Base-by-base conservation (phyloP, 2,888 invertebrate species). In the Sinohyriopsis cumingii region DNA sequence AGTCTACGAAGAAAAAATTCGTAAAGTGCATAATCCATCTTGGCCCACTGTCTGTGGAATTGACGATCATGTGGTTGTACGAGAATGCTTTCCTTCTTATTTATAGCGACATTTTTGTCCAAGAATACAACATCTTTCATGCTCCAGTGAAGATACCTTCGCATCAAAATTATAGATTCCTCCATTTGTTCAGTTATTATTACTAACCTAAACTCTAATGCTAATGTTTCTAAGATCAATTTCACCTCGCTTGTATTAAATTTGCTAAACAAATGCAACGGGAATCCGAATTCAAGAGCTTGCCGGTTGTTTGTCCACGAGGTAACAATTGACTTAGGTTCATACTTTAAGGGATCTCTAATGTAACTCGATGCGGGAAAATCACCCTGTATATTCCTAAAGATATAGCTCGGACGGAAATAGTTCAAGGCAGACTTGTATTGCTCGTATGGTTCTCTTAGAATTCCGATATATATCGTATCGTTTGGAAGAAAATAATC, bases 111-210 rank as follows among this genome's bases (percentile, higher is more conserved):
- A 62, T 79, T 79, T 68, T 76, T 77, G 25, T 72, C 71, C 24
- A 78, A 63, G 60, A 75, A 80, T 3, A 80, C 33, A 33, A 33
- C 65, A 59, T 80, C 80, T 67, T 75, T 78, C 3, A 75, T 76
- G 24, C 72, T 65, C 80, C 80, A 80, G 54, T 72, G 73, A 15
- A 80, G 55, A 60, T 69, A 74, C n/a, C 78, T 63, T 59, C 74
- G 66, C 59, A 80, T 55, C n/a, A 80, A 56, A 24, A 80, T 60
- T 3, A 80, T 55, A 22, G 80, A 80, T 67, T 80, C 80, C 53
- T 78, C 76, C 59, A 80, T 78, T 61, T 73, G 68, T n/a, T 80
- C 80, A 20, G 75, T 71, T 18, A 80, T 74, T n/a, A 80, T 75
- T 5, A 80, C 76, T n/a, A 80, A 67, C 28, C 68, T 63, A 56